Evolutionary conservation across 2,888 invertebrate species (phyloP).

Genomic region (Resseliella maxima): DNA sequence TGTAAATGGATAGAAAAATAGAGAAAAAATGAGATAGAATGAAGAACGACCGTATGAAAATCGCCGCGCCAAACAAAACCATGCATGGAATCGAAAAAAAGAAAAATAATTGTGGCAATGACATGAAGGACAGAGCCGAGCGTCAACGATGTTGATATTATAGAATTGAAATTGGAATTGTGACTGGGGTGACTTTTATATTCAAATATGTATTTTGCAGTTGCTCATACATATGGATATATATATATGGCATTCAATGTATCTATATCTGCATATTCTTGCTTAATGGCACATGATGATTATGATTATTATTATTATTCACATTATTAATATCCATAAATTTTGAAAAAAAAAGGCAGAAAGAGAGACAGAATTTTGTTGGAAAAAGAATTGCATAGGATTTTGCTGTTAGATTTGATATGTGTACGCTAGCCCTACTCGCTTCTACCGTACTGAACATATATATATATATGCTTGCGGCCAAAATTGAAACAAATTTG

Average conservation of each 20-base stretch:
- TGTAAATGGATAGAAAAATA: neutral
- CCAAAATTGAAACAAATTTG: slow-evolving; percentile 2
- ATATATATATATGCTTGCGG: neutral
- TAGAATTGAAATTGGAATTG: slow-evolving; percentile 13
- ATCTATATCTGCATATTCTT: slow-evolving; percentile 33
- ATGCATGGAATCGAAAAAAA: neutral
- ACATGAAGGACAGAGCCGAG: slow-evolving; percentile 28
- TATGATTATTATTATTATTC: slow-evolving; percentile 34
- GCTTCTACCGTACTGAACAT: neutral
- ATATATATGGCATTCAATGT: slow-evolving; percentile 11
- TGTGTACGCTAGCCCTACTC: neutral
- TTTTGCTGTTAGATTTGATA: neutral
- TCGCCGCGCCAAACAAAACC: neutral
- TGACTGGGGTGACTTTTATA: slow-evolving; percentile 24
- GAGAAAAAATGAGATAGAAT: neutral
- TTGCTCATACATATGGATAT: slow-evolving; percentile 27
- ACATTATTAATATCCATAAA: slow-evolving; percentile 47
- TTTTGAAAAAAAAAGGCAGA: neutral
- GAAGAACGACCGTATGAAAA: neutral
- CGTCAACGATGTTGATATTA: slow-evolving; percentile 31
- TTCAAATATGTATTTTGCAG: slow-evolving; percentile 38
- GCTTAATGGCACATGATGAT: slow-evolving; percentile 51
- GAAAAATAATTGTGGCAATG: slow-evolving; percentile 36
- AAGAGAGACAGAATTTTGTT: neutral
- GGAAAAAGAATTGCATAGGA: slow-evolving; percentile 19